Evolutionary conservation across 2,888 invertebrate genomes (phyloP).

Genomic region (Monochamus alternatus): DNA sequence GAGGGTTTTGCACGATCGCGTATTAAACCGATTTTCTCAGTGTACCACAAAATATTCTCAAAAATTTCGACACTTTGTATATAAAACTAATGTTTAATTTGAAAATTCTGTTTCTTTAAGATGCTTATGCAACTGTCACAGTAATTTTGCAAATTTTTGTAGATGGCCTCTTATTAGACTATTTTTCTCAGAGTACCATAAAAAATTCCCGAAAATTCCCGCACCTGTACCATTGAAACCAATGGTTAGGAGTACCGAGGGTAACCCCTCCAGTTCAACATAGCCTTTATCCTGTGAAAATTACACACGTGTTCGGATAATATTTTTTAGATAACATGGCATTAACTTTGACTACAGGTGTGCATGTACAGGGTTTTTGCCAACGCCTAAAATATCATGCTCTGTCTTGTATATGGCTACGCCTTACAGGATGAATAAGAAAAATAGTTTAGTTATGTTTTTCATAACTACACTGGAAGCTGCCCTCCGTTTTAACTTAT

Average conservation of each 20-base stretch:
- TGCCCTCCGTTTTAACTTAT: too few species aligned
- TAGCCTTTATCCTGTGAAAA: constrained; percentile 33
- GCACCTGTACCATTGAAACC: constrained; percentile 11
- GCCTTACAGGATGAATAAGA: constrained; percentile 15
- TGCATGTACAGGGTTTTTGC: constrained; percentile 37
- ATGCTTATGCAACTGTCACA: too few species aligned
- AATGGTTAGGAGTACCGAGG: not conserved
- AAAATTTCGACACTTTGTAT: too few species aligned
- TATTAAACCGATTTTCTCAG: too few species aligned
- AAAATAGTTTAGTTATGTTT: too few species aligned
- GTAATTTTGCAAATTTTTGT: too few species aligned
- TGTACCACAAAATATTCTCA: too few species aligned
- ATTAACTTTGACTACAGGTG: constrained; percentile 43
- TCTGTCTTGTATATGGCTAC: constrained; percentile 8
- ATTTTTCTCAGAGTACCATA: not conserved
- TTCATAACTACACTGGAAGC: not conserved
- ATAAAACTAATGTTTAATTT: too few species aligned
- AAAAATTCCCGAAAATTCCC: not conserved
- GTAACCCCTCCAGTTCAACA: not conserved
- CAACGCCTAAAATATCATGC: constrained; percentile 37
- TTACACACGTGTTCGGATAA: constrained; percentile 47
- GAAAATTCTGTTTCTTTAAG: too few species aligned
- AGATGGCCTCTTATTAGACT: not conserved
- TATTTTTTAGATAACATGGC: constrained; percentile 51
- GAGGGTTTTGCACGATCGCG: too few species aligned